These are phyloP conservation scores for Archivesica marissinica DNA, from an alignment of 1,140 invertebrate genomes.

Conservation along the genomic window DNA sequence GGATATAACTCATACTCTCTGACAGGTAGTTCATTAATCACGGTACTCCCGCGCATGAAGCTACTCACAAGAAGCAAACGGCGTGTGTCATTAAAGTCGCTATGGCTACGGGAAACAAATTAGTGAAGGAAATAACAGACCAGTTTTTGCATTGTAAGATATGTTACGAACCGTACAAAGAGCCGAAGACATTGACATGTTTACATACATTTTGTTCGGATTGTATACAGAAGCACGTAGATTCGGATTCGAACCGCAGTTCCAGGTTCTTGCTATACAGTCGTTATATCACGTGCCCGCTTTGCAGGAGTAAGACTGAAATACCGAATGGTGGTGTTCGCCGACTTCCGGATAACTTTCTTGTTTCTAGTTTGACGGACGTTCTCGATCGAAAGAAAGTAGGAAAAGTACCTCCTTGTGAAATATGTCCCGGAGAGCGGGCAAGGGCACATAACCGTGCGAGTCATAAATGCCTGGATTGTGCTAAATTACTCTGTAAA, in stretches of 20 bases:
- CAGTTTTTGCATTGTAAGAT: constrained; percentile 84
- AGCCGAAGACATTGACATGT: constrained; percentile 93
- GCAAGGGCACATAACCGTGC: constrained; percentile 75
- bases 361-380: constrained; percentile 82
- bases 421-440: constrained; percentile 79
- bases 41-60: not conserved
- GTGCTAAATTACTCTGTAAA: constrained; percentile 82
- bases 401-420: constrained; percentile 78
- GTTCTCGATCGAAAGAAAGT: constrained; percentile 76
- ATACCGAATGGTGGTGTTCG: constrained; percentile 82
- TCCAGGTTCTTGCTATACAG: constrained; percentile 75
- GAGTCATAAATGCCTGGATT: constrained; percentile 83
- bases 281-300: constrained; percentile 81
- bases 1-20: not conserved
- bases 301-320: constrained; percentile 83
- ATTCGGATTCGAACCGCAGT: constrained; percentile 73
- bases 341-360: constrained; percentile 83
- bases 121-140: constrained; percentile 84
- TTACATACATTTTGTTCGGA: constrained; percentile 96
- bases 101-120: constrained; percentile 78
- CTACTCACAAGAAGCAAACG: not conserved
- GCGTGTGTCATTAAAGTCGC: constrained; percentile 8
- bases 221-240: constrained; percentile 86
- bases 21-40: not conserved
- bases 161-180: constrained; percentile 82